phyloP scores from a whole-genome alignment of 2,113 vertebrate species.

The Emydocephalus ijimae region DNA sequence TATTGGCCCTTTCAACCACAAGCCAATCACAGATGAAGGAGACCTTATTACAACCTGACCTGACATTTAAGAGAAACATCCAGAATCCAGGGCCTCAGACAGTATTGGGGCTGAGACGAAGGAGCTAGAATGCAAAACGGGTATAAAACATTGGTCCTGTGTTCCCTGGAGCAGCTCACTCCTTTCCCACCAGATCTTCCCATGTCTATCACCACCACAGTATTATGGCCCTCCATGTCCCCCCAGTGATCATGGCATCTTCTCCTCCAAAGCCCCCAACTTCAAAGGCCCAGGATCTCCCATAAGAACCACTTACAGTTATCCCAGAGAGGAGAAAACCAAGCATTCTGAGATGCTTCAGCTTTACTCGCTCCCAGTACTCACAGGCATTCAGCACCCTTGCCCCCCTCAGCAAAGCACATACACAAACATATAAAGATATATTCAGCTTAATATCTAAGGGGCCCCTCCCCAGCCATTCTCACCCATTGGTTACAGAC shows the following conservation, averaged over 20 bases:
- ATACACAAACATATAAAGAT: background rate
- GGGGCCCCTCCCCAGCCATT: background rate
- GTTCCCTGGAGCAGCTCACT: background rate
- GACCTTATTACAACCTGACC: background rate
- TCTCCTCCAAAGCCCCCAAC: background rate
- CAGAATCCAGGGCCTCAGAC: background rate
- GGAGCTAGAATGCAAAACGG: background rate
- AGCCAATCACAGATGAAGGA: background rate
- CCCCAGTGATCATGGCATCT: background rate
- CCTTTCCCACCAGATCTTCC: background rate
- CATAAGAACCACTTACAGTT: background rate
- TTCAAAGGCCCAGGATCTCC: background rate
- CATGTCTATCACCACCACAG: background rate
- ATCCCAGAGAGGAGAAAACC: background rate
- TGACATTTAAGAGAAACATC: background rate
- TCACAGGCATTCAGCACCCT: background rate
- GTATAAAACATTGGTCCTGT: background rate
- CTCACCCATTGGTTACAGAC: background rate
- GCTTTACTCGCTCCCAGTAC: background rate
- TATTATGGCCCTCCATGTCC: background rate
- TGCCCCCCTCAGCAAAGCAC: background rate
- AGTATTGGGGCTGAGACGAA: background rate
- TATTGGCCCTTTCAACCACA: background rate
- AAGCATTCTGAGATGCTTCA: background rate
- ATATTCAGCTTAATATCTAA: background rate